Conservation (phyloP, 1,140 invertebrate species). For the Neomicropteryx cornuta region DNA sequence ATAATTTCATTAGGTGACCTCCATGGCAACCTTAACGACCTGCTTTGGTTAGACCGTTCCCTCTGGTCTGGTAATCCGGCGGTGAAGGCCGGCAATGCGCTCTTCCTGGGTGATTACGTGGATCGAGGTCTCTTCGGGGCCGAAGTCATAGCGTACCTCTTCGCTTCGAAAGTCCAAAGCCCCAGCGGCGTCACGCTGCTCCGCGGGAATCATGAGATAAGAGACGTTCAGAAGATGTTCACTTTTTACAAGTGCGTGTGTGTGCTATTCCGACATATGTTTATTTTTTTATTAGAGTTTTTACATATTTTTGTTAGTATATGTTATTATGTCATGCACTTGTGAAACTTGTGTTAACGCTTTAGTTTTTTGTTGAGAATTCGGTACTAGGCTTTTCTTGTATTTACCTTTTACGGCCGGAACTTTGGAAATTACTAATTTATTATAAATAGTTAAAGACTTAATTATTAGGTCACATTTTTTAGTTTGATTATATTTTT, state of each 20-base stretch:
- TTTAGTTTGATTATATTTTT: no score
- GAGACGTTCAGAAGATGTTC: constrained; percentile 58
- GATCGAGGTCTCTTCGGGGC: constrained; percentile 50
- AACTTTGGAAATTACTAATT: no score
- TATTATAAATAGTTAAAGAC: no score
- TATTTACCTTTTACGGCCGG: no score
- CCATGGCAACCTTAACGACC: constrained; percentile 34
- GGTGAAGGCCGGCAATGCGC: constrained; percentile 18
- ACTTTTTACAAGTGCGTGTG: constrained; percentile 49
- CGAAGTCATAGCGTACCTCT: constrained; percentile 51
- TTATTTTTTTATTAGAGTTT: constrained; percentile 7
- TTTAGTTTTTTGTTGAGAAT: no score
- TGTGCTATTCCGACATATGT: constrained; percentile 1
- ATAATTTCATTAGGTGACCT: constrained; percentile 26
- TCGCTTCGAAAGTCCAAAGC: constrained; percentile 50
- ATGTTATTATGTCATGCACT: no score
- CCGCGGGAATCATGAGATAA: constrained; percentile 56
- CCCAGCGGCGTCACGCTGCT: constrained; percentile 47
- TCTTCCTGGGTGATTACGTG: constrained; percentile 61
- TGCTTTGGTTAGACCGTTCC: constrained; percentile 32
- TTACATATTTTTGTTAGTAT: background rate
- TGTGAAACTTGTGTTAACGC: no score
- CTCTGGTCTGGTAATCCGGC: constrained; percentile 32
- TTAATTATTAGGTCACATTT: no score
- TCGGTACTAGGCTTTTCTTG: no score